phyloP scores from a whole-genome alignment of 2,113 vertebrate genomes.

The Heterochromis multidens region DNA sequence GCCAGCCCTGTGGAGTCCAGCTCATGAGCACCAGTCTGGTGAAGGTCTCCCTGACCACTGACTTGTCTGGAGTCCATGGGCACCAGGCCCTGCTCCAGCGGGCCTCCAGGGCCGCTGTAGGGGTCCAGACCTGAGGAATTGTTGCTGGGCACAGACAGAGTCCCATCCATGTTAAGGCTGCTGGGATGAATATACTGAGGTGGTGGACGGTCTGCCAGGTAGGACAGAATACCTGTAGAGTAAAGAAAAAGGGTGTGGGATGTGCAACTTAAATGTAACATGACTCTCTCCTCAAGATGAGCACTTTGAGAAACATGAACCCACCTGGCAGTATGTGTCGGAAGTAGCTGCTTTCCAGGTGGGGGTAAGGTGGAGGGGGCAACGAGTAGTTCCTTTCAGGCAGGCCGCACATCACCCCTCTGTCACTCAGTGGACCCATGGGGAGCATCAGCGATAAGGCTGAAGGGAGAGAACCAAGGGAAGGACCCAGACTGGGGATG shows the following conservation, averaged over 20 bases:
- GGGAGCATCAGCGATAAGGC: conserved; percentile 97
- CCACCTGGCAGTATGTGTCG: conserved; percentile 94
- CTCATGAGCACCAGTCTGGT: conserved; percentile 85
- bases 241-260: neutral
- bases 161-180: conserved; percentile 89
- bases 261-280: neutral
- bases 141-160: conserved; percentile 84
- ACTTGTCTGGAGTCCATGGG: conserved; percentile 90
- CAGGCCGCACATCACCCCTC: conserved; percentile 96
- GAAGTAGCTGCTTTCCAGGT: conserved; percentile 98
- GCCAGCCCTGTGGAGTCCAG: conserved; percentile 83
- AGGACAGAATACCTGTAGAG: conserved; percentile 90
- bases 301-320: neutral
- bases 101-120: conserved; percentile 84
- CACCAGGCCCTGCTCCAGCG: conserved; percentile 89
- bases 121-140: conserved; percentile 88
- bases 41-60: conserved; percentile 83
- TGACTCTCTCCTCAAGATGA: neutral
- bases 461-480: conserved; percentile 92
- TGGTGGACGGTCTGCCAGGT: conserved; percentile 95
- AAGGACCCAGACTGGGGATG: conserved; percentile 93
- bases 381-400: conserved; percentile 96
- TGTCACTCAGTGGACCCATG: conserved; percentile 93
- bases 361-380: conserved; percentile 95
- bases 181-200: conserved; percentile 98